A percentile compares a stretch with the other conserved stretches of the same genome.
Evolutionary conservation across 1,140 invertebrate genomes (phyloP).

Genomic region (Mercenaria mercenaria): DNA sequence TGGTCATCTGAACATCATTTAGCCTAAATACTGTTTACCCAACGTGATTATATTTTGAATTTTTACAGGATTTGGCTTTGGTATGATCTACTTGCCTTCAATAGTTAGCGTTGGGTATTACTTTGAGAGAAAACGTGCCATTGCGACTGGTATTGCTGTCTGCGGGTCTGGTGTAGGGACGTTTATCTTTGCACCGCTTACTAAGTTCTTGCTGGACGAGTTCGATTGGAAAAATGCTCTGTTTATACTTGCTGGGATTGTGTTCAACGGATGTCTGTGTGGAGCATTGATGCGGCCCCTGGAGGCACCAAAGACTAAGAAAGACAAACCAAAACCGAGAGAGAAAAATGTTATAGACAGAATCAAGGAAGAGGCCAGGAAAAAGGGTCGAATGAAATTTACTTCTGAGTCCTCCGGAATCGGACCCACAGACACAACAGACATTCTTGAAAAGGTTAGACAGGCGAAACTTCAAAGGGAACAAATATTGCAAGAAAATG

Average conservation of each 20-base stretch:
- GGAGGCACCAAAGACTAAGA: constrained; percentile 90
- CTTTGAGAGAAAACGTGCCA: constrained; percentile 95
- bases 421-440: constrained; percentile 70
- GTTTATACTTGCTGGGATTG: constrained; percentile 95
- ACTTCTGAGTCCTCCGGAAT: constrained; percentile 60
- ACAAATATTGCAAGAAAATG: constrained; percentile 80
- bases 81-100: constrained; percentile 97
- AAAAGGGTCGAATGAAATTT: constrained; percentile 29
- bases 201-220: constrained; percentile 73
- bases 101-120: constrained; percentile 98
- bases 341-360: constrained; percentile 80
- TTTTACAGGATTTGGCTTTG: constrained; percentile 94
- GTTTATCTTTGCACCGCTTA: constrained; percentile 94
- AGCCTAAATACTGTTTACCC: no score
- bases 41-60: no score
- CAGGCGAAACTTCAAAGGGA: constrained; percentile 88
- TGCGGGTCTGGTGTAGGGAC: constrained; percentile 95
- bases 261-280: constrained; percentile 96
- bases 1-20: no score
- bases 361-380: constrained; percentile 81
- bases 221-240: constrained; percentile 96
- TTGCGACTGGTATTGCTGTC: constrained; percentile 97
- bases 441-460: constrained; percentile 86
- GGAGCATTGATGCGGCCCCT: constrained; percentile 96
- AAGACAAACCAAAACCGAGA: constrained; percentile 87